A percentile compares a stretch with the other conserved stretches of the same genome.
Conservation (phyloP, 2,888 invertebrate species). For the Stictocephala bisonia region DNA sequence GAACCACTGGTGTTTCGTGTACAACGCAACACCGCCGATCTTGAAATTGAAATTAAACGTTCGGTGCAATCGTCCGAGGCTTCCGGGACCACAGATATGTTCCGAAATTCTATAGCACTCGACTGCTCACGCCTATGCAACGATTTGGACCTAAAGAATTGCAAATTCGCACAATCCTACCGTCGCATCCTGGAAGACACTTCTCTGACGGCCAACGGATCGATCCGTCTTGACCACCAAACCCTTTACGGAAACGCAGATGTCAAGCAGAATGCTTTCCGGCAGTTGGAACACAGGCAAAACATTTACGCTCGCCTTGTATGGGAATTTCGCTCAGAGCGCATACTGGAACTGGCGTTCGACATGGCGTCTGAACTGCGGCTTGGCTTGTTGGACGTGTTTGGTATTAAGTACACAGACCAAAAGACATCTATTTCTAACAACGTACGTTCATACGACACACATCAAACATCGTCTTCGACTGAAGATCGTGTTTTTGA, state of each 20-base stretch:
- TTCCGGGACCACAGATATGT: background rate
- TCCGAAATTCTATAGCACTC: background rate
- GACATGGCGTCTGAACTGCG: background rate
- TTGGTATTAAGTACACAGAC: too few species aligned
- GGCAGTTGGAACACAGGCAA: too few species aligned
- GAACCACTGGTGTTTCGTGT: background rate
- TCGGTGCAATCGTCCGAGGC: background rate
- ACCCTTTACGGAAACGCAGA: too few species aligned
- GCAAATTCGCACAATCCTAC: background rate
- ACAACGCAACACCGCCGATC: background rate
- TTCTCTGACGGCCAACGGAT: background rate
- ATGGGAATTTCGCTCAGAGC: background rate
- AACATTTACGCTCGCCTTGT: background rate
- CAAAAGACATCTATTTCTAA: too few species aligned
- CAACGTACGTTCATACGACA: too few species aligned
- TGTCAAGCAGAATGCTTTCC: background rate
- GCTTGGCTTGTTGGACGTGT: background rate
- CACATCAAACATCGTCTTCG: too few species aligned
- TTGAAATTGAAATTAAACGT: background rate
- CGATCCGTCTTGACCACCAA: background rate
- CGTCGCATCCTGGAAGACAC: too few species aligned
- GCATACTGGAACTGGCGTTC: background rate
- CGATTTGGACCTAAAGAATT: background rate
- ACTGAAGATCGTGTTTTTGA: background rate
- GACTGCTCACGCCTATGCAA: background rate